A percentile compares a stretch with the other conserved stretches of the same genome.
Evolutionary conservation across 2,797 vertebrate species (phyloP).

Genomic region (Oreortyx pictus): DNA sequence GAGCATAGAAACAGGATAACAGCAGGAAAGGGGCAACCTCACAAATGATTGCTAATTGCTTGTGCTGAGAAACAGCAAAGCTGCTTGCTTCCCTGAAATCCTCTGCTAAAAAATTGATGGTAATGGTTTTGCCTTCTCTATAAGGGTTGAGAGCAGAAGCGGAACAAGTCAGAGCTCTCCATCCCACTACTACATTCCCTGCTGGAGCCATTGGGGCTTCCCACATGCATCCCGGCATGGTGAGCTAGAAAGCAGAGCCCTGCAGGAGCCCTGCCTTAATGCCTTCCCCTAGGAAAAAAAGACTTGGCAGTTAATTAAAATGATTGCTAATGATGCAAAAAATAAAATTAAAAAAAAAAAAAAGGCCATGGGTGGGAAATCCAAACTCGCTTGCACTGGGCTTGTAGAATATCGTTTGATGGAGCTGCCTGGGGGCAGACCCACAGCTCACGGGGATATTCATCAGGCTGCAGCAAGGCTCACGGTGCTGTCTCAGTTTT

Average conservation of each 20-base stretch:
- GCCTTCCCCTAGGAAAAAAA: constrained; percentile 39
- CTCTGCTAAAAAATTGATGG: constrained; percentile 33
- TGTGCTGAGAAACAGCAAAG: rapidly evolving
- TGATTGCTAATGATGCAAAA: constrained; percentile 54
- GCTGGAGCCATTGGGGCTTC: background rate
- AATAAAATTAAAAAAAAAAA: background rate
- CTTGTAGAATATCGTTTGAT: background rate
- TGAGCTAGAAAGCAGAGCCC: background rate
- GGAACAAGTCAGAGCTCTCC: constrained; percentile 52
- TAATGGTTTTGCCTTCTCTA: background rate
- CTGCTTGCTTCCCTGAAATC: background rate
- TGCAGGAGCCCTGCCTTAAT: background rate
- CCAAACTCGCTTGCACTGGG: background rate
- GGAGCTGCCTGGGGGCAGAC: background rate
- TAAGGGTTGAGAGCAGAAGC: background rate
- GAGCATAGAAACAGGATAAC: rapidly evolving
- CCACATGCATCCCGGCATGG: background rate
- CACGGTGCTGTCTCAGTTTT: background rate
- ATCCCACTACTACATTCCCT: rapidly evolving
- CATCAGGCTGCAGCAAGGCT: background rate
- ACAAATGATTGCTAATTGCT: background rate
- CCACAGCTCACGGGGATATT: background rate
- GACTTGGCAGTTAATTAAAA: constrained; percentile 49
- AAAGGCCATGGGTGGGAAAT: constrained; percentile 47
- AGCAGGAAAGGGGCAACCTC: rapidly evolving